Percentiles rank a stretch among this genome's conserved stretches.
phyloP scores from a whole-genome alignment of 2,888 invertebrate genomes.

The Aplocera efformata region DNA sequence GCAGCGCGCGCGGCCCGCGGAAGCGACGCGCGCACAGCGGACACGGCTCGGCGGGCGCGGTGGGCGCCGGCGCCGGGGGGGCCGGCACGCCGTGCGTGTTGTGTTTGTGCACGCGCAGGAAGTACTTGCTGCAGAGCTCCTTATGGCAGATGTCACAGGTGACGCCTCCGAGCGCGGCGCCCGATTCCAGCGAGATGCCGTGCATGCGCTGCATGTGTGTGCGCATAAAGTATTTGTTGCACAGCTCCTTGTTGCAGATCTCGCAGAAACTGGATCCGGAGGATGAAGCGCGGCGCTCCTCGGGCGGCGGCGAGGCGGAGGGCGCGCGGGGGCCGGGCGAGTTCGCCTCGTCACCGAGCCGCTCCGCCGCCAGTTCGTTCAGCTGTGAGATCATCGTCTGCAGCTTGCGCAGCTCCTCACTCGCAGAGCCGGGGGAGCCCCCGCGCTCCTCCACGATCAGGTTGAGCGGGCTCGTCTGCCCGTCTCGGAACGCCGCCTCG shows the following conservation, averaged over 20 bases:
- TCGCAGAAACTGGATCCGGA: conserved; percentile 94
- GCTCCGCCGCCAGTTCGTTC: conserved; percentile 86
- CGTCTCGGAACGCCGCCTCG: conserved; percentile 70
- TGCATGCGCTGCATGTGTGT: conserved; percentile 99
- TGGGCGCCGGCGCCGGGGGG: conserved; percentile 83
- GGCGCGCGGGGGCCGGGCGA: conserved; percentile 54
- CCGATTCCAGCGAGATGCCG: conserved; percentile 95
- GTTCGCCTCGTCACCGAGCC: conserved; percentile 60
- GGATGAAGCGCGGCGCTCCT: conserved; percentile 79
- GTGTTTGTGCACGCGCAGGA: conserved; percentile 97
- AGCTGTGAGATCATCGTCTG: conserved; percentile 95
- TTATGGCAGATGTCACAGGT: conserved; percentile 99
- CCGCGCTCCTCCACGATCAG: conserved; percentile 85
- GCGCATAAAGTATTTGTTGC: conserved; percentile 99
- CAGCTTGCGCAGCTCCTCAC: conserved; percentile 92
- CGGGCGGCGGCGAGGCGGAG: conserved; percentile 60
- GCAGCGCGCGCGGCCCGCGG: conserved; percentile 92
- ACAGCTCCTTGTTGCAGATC: conserved; percentile 98
- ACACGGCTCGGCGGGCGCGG: conserved; percentile 81
- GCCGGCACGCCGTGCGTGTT: conserved; percentile 98
- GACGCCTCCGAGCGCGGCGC: conserved; percentile 94
- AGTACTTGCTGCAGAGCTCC: conserved; percentile 98
- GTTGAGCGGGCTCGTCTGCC: conserved; percentile 89
- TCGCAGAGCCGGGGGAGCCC: conserved; percentile 83
- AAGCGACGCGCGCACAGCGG: conserved; percentile 93